These are phyloP conservation scores for Drosophila sechellia DNA, from an alignment of 1,140 invertebrate genomes.

Conservation along the genomic window DNA sequence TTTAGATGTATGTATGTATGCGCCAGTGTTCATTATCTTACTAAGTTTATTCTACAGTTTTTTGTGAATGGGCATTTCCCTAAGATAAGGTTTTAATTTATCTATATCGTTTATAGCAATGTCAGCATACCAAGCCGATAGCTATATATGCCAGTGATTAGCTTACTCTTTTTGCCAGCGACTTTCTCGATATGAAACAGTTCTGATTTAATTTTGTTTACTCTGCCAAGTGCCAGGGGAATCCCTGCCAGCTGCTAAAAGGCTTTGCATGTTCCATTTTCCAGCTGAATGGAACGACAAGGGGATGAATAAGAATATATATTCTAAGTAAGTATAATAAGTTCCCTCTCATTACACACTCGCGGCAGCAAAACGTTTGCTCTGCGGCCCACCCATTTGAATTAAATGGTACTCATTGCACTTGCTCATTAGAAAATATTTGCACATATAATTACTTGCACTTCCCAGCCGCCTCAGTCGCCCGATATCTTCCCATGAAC, in stretches of 20 bases:
- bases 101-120: slow-evolving; percentile 8
- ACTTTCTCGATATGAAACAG: slow-evolving; percentile 13
- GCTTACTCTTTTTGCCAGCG: not conserved
- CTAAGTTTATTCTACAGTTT: not conserved
- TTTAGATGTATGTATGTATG: too few relatives aligned
- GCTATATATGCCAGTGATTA: slow-evolving; percentile 16
- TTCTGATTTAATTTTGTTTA: slow-evolving; percentile 27
- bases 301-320: slow-evolving; percentile 1
- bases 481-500: slow-evolving; percentile 19
- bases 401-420: slow-evolving; percentile 76
- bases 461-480: slow-evolving; percentile 7
- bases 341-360: slow-evolving; percentile 54
- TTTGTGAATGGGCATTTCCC: not conserved
- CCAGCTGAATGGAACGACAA: not conserved
- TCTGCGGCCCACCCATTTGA: slow-evolving; percentile 34
- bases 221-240: slow-evolving; percentile 1
- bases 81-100: slow-evolving; percentile 13
- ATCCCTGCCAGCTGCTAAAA: slow-evolving; percentile 18
- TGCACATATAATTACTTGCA: slow-evolving; percentile 75
- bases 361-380: slow-evolving; percentile 45
- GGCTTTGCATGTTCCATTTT: slow-evolving; percentile 31
- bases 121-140: not conserved
- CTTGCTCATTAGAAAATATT: slow-evolving; percentile 77
- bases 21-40: not conserved
- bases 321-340: slow-evolving; percentile 14